Evolutionary conservation across 2,888 invertebrate genomes (phyloP), one percentile per base, ranked within the genome.

Genomic region (Stomorhina lunata): DNA sequence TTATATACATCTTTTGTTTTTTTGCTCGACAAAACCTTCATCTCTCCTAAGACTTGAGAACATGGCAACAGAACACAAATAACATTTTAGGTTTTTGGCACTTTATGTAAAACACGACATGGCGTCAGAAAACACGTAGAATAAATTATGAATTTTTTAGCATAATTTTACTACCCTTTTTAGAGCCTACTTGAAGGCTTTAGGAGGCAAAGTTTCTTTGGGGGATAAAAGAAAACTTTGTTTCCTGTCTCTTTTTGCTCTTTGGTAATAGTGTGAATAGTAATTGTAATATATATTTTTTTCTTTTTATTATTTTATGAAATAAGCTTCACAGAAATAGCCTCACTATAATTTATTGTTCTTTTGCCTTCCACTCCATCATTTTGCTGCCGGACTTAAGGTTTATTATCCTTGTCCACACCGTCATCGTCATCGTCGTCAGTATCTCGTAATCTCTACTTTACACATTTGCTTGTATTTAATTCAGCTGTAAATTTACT

Each of bases 321-420:
- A 59, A 29, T 48, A 50, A 37, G 48, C 20, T 57, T 71, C 65
- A 81, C 77, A 77, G 68, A 75, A 81, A 55, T 78, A 37, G 27
- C 40, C 68, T 53, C 45, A 40, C n/a, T 65, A 32, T 2, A 25
- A 7, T 6, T 34, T 32, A 4, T 25, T 25, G n/a, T 2, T n/a
- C 0, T 17, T 25, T 9, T 12, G 37, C 12, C 40, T 37, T 25
- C 4, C 29, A 27, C 20, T 55, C 1, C 12, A 0, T 37, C n/a
- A 20, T 34, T 12, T 15, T 32, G n/a, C 50, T 25, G 12, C n/a
- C 17, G 32, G 2, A 20, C n/a, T n/a, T 20, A 2, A 15, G 1
- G 15, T 2, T 5, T n/a, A 20, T 25, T 10, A 25, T 32, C 6
- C 10, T 71, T 34, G 4, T n/a, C 4, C 22, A 57, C 50, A 12